These are phyloP conservation scores for Phalloptychus januarius DNA, from an alignment of 2,797 vertebrate genomes.

Conservation along the genomic window DNA sequence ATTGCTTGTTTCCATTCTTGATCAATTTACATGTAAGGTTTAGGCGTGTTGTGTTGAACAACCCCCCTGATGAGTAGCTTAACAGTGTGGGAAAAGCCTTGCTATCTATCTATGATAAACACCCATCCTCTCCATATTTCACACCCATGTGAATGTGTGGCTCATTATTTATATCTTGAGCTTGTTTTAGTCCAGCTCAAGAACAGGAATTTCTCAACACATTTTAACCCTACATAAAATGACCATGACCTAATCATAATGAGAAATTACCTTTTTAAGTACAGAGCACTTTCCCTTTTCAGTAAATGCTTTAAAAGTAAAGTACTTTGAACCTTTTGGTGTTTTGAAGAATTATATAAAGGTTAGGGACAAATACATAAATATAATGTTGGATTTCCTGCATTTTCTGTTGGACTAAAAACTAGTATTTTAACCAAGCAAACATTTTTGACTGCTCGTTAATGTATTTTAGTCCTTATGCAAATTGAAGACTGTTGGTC, in stretches of 20 bases:
- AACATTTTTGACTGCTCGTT: not conserved
- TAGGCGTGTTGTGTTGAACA: not conserved
- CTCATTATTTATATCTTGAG: not conserved
- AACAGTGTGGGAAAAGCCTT: conserved; percentile 1
- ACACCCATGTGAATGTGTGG: not conserved
- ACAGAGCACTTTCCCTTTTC: not conserved
- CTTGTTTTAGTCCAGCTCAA: not conserved
- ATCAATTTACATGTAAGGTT: not conserved
- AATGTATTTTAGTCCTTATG: not conserved
- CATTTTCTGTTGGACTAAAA: not conserved
- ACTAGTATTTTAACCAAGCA: not conserved
- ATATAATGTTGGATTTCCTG: not conserved
- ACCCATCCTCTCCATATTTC: not conserved
- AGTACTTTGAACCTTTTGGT: not conserved
- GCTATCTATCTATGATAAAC: not conserved
- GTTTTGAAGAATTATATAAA: not conserved
- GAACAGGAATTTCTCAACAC: not conserved
- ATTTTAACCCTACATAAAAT: not conserved
- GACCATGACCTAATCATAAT: not conserved
- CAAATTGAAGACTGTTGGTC: not conserved
- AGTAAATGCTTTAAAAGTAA: not conserved
- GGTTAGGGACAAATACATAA: not conserved
- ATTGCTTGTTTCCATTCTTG: not conserved
- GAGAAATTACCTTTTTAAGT: not conserved
- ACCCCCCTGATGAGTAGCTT: not conserved